Evolutionary conservation across 2,888 invertebrate species (phyloP).

Genomic region (Orthonevra nobilis): DNA sequence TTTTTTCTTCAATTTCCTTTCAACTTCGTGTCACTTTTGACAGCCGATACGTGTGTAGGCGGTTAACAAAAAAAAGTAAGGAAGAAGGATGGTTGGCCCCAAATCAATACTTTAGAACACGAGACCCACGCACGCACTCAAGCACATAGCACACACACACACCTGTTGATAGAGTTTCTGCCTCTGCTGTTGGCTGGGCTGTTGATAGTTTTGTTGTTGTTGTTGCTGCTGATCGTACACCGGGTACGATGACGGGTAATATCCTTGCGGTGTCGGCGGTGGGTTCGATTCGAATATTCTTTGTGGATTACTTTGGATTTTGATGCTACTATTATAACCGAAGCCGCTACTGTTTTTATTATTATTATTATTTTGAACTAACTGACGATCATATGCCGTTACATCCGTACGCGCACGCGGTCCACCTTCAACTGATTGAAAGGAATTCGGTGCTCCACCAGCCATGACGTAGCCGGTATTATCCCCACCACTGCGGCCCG

Average conservation of each 20-base stretch:
- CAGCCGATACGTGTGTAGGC: constrained; percentile 41
- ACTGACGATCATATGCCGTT: constrained; percentile 71
- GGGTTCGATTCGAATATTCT: no score
- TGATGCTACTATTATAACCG: constrained; percentile 68
- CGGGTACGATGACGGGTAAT: constrained; percentile 64
- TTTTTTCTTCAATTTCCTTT: constrained; percentile 49
- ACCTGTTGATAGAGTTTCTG: constrained; percentile 77
- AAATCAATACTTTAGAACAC: not conserved
- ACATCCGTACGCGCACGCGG: constrained; percentile 78
- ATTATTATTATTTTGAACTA: constrained; percentile 74
- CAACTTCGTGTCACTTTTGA: constrained; percentile 51
- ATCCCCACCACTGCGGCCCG: constrained; percentile 70
- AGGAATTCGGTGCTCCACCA: constrained; percentile 73
- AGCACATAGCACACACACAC: constrained; percentile 75
- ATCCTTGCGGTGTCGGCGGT: constrained; percentile 61
- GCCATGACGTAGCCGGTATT: constrained; percentile 73
- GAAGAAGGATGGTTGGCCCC: constrained; percentile 18
- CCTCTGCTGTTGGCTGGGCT: constrained; percentile 36
- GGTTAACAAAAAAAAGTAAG: no score
- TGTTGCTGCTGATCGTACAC: constrained; percentile 60
- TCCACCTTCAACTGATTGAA: constrained; percentile 78
- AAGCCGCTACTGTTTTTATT: constrained; percentile 67
- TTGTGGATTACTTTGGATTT: constrained; percentile 52
- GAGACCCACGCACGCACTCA: constrained; percentile 1
- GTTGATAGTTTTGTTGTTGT: constrained; percentile 51